These are phyloP conservation scores for Bufo gargarizans DNA, from an alignment of 2,113 vertebrate species.

Conservation along the genomic window DNA sequence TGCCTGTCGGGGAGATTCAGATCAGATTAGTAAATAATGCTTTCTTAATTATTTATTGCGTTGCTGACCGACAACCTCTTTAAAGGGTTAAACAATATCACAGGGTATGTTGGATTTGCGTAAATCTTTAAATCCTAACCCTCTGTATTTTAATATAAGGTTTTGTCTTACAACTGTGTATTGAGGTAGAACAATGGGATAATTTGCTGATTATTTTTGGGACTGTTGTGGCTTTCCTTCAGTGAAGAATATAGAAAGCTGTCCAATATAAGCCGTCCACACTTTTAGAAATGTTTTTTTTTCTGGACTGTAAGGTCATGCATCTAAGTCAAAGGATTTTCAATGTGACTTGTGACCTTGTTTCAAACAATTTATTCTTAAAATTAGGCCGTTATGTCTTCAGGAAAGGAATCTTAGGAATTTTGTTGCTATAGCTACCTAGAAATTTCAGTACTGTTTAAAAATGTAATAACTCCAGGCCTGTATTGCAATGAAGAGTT, in stretches of 20 bases:
- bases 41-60: no score
- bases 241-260: neutral
- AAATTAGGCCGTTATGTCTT: conserved; percentile 23
- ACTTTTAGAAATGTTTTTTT: neutral
- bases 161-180: neutral
- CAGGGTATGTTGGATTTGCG: neutral
- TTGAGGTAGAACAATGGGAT: neutral
- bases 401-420: conserved; percentile 21
- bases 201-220: neutral
- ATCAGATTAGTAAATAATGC: no score
- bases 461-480: neutral
- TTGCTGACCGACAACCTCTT: no score
- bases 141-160: neutral
- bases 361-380: neutral
- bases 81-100: no score
- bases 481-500: neutral
- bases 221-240: neutral
- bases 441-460: neutral
- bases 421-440: conserved; percentile 23
- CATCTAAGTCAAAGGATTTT: neutral
- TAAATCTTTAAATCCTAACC: neutral
- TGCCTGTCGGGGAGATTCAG: no score
- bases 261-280: neutral
- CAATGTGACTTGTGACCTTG: conserved; percentile 32
- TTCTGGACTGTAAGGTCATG: neutral